A percentile compares a stretch with the other conserved stretches of the same genome.
Evolutionary conservation across 1,140 invertebrate species (phyloP).

Genomic region (Oncopodura yosiiana): DNA sequence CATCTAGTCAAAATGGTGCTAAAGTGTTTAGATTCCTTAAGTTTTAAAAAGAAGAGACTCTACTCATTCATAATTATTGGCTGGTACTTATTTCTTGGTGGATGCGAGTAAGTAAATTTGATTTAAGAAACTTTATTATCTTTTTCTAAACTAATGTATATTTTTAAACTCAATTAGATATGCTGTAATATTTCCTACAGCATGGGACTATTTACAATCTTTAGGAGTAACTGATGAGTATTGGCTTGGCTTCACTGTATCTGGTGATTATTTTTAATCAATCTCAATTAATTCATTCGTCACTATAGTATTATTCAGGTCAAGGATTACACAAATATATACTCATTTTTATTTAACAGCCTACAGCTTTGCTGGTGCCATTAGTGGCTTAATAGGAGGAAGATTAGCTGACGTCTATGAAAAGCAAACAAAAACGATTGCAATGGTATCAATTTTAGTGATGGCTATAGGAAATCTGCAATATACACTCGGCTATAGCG

Average conservation of each 20-base stretch:
- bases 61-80: slow-evolving; percentile 24
- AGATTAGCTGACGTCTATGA: slow-evolving; percentile 32
- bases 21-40: not conserved
- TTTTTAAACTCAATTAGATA: too few species aligned
- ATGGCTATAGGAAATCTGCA: slow-evolving; percentile 35
- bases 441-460: slow-evolving; percentile 23
- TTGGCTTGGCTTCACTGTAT: slow-evolving; percentile 33
- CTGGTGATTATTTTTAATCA: slow-evolving; percentile 22
- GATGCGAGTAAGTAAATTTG: slow-evolving; percentile 28
- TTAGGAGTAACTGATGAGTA: slow-evolving; percentile 32
- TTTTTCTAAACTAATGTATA: not conserved
- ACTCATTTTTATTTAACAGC: slow-evolving; percentile 15
- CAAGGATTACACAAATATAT: slow-evolving; percentile 1
- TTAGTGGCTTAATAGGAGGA: slow-evolving; percentile 34
- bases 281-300: not conserved
- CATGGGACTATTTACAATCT: slow-evolving; percentile 29
- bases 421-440: slow-evolving; percentile 32
- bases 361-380: slow-evolving; percentile 32
- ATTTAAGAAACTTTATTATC: not conserved
- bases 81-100: slow-evolving; percentile 28
- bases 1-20: not conserved
- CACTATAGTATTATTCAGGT: not conserved
- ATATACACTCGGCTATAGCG: slow-evolving; percentile 32
- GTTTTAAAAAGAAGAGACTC: slow-evolving; percentile 22
- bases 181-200: slow-evolving; percentile 35